A percentile compares a stretch with the other conserved stretches of the same genome.
phyloP scores from a whole-genome alignment of 2,113 vertebrate genomes.

The Catharus minimus region DNA sequence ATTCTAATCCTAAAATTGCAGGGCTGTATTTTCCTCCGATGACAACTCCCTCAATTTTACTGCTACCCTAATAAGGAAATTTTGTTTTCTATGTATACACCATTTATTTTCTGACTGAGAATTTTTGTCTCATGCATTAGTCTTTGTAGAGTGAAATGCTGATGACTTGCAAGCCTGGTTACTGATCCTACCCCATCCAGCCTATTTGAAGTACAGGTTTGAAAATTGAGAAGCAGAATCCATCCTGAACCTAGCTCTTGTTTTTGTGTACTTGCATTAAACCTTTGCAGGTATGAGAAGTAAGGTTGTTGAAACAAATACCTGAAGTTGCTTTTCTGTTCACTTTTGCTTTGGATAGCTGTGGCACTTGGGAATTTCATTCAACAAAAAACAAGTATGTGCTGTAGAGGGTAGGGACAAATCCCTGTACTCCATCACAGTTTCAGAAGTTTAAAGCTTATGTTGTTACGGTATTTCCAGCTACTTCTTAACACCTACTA shows the following conservation, averaged over 20 bases:
- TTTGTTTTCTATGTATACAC: conserved; percentile 38
- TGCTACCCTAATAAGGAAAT: conserved; percentile 57
- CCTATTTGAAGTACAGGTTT: neutral
- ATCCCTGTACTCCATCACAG: neutral
- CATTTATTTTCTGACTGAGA: conserved; percentile 25
- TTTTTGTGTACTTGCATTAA: conserved; percentile 3
- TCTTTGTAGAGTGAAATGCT: conserved; percentile 40
- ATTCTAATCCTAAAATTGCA: conserved; percentile 69
- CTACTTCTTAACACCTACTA: neutral
- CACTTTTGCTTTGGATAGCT: neutral
- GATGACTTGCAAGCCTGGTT: neutral
- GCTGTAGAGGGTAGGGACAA: neutral
- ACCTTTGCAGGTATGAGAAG: neutral
- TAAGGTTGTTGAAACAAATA: conserved; percentile 3
- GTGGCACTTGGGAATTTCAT: neutral
- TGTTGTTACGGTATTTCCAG: neutral
- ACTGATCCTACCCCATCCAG: neutral
- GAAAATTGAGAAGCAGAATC: neutral
- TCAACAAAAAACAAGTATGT: neutral
- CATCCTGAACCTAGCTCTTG: neutral
- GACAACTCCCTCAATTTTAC: conserved; percentile 61
- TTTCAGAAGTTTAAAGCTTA: neutral
- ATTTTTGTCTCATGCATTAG: conserved; percentile 23
- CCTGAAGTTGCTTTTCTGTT: neutral
- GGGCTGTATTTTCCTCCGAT: conserved; percentile 50